Conservation (phyloP, 2,888 invertebrate genomes). For the Lucinisca nassula region DNA sequence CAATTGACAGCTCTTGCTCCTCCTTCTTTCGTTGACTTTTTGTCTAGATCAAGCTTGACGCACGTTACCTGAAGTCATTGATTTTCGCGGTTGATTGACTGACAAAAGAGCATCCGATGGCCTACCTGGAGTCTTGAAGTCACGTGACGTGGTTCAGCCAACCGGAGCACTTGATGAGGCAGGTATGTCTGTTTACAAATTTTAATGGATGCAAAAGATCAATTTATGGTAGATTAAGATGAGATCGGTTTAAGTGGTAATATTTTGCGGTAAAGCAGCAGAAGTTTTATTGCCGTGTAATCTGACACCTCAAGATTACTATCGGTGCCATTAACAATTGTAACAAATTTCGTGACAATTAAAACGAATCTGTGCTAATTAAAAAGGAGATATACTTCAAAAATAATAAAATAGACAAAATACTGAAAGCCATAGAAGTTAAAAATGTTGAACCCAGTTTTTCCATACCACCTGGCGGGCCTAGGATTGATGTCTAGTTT, state of each 20-base stretch:
- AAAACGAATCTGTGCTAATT: background rate
- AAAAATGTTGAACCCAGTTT: conserved; percentile 79
- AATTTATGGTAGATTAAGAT: conserved; percentile 44
- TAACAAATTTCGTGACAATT: background rate
- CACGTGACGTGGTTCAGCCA: conserved; percentile 4
- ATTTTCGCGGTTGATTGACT: conserved; percentile 3
- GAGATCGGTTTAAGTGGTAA: background rate
- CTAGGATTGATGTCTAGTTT: conserved; percentile 80
- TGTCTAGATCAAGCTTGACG: background rate
- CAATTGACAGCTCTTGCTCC: conserved; percentile 4
- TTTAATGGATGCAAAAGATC: conserved; percentile 41
- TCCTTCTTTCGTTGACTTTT: background rate
- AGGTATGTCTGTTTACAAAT: conserved; percentile 41
- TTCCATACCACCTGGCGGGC: conserved; percentile 81
- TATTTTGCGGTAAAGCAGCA: background rate
- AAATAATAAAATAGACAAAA: background rate
- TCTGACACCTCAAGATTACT: background rate
- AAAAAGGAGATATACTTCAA: background rate
- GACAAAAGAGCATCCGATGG: background rate
- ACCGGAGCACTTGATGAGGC: conserved; percentile 9
- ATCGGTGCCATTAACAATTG: background rate
- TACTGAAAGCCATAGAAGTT: background rate
- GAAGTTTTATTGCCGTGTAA: background rate
- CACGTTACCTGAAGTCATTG: background rate
- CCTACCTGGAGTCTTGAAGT: background rate